These are phyloP conservation scores for Conistra vaccinii DNA, from an alignment of 2,888 invertebrate species.

Conservation along the genomic window DNA sequence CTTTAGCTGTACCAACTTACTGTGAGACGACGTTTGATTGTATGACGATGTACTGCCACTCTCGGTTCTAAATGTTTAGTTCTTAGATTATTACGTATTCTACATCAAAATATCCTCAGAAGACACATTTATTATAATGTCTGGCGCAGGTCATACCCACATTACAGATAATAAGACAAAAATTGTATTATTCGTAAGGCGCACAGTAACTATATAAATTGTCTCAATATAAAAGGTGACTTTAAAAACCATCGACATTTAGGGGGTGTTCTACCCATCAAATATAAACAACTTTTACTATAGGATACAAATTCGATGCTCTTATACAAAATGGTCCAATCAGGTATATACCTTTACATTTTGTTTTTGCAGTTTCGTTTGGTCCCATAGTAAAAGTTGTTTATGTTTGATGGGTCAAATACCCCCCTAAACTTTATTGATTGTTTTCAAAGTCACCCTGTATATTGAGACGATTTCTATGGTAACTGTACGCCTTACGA, in stretches of 20 bases:
- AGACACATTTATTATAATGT: not conserved
- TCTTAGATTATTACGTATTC: not conserved
- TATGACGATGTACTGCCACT: slow-evolving; percentile 22
- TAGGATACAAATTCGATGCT: too few relatives aligned
- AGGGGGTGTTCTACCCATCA: too few relatives aligned
- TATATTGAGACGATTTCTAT: not conserved
- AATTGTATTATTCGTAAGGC: not conserved
- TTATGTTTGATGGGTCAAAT: too few relatives aligned
- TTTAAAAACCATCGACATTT: too few relatives aligned
- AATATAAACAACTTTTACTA: too few relatives aligned
- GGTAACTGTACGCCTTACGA: not conserved
- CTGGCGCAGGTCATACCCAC: too few relatives aligned
- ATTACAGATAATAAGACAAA: not conserved
- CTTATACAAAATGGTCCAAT: too few relatives aligned
- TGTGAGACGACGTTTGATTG: slow-evolving; percentile 32
- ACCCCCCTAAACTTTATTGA: too few relatives aligned
- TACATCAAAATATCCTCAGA: not conserved
- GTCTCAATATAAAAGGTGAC: not conserved
- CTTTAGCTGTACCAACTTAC: slow-evolving; percentile 41
- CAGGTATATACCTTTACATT: too few relatives aligned
- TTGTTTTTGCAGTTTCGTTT: too few relatives aligned
- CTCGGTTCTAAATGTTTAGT: not conserved
- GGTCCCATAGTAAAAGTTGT: too few relatives aligned
- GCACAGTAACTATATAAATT: not conserved
- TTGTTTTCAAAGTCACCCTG: too few relatives aligned